Percentiles rank a stretch among this genome's conserved stretches.
phyloP scores from a whole-genome alignment of 30 jellyfish, hydroid and myxozoan genomes.

The Phacellophora camtschatica region DNA sequence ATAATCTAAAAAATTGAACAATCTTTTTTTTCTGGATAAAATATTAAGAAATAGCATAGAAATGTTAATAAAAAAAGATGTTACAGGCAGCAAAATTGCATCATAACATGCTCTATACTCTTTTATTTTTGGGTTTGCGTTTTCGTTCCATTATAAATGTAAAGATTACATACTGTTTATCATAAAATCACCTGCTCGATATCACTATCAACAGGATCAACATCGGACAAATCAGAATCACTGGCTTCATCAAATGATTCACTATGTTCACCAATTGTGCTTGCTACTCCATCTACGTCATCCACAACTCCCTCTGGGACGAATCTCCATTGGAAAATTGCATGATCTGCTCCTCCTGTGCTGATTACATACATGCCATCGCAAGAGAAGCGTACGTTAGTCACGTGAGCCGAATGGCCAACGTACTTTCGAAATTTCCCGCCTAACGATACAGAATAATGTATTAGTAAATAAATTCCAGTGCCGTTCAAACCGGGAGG shows the following conservation, averaged over 20 bases:
- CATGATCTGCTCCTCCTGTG: constrained; percentile 98
- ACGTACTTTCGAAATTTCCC: constrained; percentile 83
- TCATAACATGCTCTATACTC: too few relatives aligned
- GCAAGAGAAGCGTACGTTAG: constrained; percentile 86
- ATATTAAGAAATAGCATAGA: too few relatives aligned
- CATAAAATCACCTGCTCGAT: constrained; percentile 91
- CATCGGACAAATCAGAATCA: constrained; percentile 96
- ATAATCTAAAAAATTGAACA: too few relatives aligned
- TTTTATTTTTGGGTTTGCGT: too few relatives aligned
- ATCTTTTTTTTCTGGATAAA: too few relatives aligned
- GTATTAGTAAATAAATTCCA: too few relatives aligned
- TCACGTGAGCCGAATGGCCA: constrained; percentile 98
- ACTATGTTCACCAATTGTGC: constrained; percentile 64
- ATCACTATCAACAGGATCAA: constrained; percentile 91
- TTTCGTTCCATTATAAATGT: too few relatives aligned
- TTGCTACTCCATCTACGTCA: constrained; percentile 61
- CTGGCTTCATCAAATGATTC: constrained; percentile 92
- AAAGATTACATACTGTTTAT: too few relatives aligned
- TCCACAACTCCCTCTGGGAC: constrained; percentile 83
- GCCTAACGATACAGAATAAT: too few relatives aligned
- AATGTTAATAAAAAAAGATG: too few relatives aligned
- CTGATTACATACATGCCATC: constrained; percentile 76
- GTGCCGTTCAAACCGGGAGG: too few relatives aligned
- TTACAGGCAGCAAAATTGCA: too few relatives aligned
- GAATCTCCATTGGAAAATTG: constrained; percentile 91